Base-by-base conservation (phyloP, 2,113 vertebrate species). In the Papio anubis region DNA sequence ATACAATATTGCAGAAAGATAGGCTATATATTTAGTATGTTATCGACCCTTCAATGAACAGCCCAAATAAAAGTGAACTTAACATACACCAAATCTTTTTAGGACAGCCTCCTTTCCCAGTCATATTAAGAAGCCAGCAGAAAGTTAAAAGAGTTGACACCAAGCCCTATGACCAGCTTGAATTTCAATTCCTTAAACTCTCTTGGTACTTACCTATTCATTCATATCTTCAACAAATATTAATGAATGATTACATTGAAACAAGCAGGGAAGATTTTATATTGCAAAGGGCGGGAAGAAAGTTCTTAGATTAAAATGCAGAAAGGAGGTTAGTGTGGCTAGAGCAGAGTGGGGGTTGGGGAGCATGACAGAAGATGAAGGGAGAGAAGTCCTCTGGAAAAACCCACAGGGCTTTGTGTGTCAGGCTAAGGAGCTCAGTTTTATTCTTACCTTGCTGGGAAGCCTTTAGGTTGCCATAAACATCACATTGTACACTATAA, bases 261-360 rank as follows among this genome's bases (percentile, higher is more conserved):
- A 20, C 0, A 21, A 96, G 21, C 40, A 48, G 21, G 43, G 38
- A 80, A 48, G n/a, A 52, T 48, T 66, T 73, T 20, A 3, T 20
- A 48, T 79, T 68, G n/a, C 23, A 64, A 87, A 92, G 14, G 12
- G 2, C 8, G 38, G 38, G 18, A 66, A 80, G 35, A 66, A 75
- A 64, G 1, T 94, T 40, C 5, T 48, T 75, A 13, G 21, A 66
- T 21, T 70, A 55, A 75, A 83, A 92, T 32, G 2, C 9, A n/a
- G 48, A 72, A 35, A 76, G 40, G 32, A 83, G 32, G 13, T 25
- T 35, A 6, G 7, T 5, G 32, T 48, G n/a, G n/a, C 18, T 50
- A 35, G 25, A 87, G 25, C 6, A 59, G 35, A 48, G 9, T 1
- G 2, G 14, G 0, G 3, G 1, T 2, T 43, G 27, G 1, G 4